Evolutionary conservation across 2,888 invertebrate species (phyloP).

Genomic region (Poecilus cupreus): DNA sequence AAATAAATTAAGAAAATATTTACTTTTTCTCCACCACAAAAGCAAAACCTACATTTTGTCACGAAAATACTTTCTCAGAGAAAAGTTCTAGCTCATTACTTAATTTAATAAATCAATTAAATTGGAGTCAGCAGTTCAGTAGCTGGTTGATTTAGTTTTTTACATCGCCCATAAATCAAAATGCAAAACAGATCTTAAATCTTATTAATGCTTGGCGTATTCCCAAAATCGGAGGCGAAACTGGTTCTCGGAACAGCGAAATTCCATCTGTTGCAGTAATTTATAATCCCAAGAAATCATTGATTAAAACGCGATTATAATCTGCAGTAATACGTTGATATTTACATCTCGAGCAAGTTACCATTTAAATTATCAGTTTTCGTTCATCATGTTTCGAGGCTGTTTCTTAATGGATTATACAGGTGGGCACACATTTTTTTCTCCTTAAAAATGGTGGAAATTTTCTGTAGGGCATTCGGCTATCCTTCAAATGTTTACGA

Average conservation of each 20-base stretch:
- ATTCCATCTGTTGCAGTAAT: constrained; percentile 14
- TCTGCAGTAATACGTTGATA: neutral
- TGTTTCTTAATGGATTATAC: neutral
- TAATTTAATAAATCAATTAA: constrained; percentile 1
- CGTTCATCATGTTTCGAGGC: constrained; percentile 17
- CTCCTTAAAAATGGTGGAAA: too few relatives aligned
- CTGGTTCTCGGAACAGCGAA: constrained; percentile 14
- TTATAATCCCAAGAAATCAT: constrained; percentile 34
- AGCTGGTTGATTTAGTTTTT: neutral
- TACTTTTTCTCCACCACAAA: neutral
- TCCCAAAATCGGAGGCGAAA: constrained; percentile 15
- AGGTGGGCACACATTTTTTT: too few relatives aligned
- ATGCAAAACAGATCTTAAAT: neutral
- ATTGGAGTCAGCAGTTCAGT: neutral
- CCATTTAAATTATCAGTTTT: constrained; percentile 25
- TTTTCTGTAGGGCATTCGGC: too few relatives aligned
- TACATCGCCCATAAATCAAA: neutral
- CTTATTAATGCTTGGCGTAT: constrained; percentile 14
- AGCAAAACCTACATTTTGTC: neutral
- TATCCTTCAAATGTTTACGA: too few relatives aligned
- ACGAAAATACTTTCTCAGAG: too few relatives aligned
- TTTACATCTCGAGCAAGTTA: neutral
- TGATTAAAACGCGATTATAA: constrained; percentile 16
- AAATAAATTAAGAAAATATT: constrained; percentile 12
- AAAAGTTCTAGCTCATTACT: too few relatives aligned